Base-by-base conservation (phyloP, 2,888 invertebrate species). In the Mactromeris polynyma region DNA sequence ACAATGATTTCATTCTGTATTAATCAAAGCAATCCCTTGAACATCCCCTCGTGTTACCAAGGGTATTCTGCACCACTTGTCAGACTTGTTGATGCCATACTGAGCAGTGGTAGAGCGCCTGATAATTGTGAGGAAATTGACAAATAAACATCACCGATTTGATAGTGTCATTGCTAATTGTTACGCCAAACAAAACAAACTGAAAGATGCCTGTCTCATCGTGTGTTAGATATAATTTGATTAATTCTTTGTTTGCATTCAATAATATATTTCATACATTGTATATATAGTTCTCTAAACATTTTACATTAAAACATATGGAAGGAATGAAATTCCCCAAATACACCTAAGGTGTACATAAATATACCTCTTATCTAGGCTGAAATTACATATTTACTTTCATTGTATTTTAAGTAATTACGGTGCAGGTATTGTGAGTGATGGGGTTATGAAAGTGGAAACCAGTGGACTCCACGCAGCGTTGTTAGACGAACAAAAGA, bases 261-360 rank as follows among this genome's bases (percentile, higher is more conserved):
- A 33, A 73, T 73, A 73, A 73, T 73, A 36, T 36, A 36, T 73
- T 73, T 9, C 6, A 33, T 73, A 73, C 14, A 36, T 4, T 11
- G 36, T 80, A 51, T 80, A 40, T 46, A 80, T 78, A 46, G 31
- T 80, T 51, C 42, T 51, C 80, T 36, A 81, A 81, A 81, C 58
- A 81, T 58, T 54, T 58, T 36, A n/a, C 33, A 81, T 58, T 33
- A 81, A 58, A 81, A 81, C 81, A 81, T 81, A 81, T 81, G 81
- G 81, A 36, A n/a, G 36, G 11, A 58, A 81, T 54, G 54, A 58
- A 36, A 3, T 26, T 81, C 46, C 73, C 73, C 33, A 81, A 81
- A 54, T 58, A n/a, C 54, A 58, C 21, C 81, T 7, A 36, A 81
- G 26, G 46, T 31, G 26, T 46, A 51, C 21, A 33, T 14, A 26